Evolutionary conservation across 2,888 invertebrate species (phyloP), one percentile per base, ranked within the genome.

Genomic region (Dorcus hopei): DNA sequence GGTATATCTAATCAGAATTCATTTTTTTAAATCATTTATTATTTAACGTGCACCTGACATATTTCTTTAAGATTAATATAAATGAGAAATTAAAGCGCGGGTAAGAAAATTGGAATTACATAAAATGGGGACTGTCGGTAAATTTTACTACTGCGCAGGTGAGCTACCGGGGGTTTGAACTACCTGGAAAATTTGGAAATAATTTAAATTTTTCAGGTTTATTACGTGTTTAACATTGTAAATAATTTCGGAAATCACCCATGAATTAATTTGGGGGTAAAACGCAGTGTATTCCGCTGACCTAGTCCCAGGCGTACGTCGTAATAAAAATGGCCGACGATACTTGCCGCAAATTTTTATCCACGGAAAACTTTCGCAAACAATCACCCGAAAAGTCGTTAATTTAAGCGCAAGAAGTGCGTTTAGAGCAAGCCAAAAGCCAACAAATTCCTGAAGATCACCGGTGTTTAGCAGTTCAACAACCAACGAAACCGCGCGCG

Each of bases 321-420:
- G 61, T 65, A 58, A 67, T 65, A 62, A 66, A 65, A 67, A 68
- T 68, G 68, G 69, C 69, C 66, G 67, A 67, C 64, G 54, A 58
- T 59, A 67, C 67, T 69, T 69, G 69, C 68, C 66, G 57, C 62
- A 63, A 19, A 33, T 49, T 40, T 54, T 33, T 33, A 33, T 54
- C 49, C 33, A 49, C 47, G 45, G 49, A 49, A 1, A 33, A 33
- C 26, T 6, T n/a, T 16, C 47, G 47, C 23, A 26, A 47, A 47
- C 14, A 47, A 16, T 19, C 14, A 33, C n/a, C 47, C 47, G 16
- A 47, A 47, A 16, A 47, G 16, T n/a, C 16, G 19, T 26, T 14
- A 47, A 14, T 26, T 26, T 14, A 47, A 16, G 9, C 47, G 26
- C 47, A 19, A 8, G n/a, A 9, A 16, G 14, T n/a, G n/a, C 19